Evolutionary conservation across 1,140 invertebrate genomes (phyloP), one percentile per base, ranked within the genome.

Genomic region (Drosophila ficusphila): DNA sequence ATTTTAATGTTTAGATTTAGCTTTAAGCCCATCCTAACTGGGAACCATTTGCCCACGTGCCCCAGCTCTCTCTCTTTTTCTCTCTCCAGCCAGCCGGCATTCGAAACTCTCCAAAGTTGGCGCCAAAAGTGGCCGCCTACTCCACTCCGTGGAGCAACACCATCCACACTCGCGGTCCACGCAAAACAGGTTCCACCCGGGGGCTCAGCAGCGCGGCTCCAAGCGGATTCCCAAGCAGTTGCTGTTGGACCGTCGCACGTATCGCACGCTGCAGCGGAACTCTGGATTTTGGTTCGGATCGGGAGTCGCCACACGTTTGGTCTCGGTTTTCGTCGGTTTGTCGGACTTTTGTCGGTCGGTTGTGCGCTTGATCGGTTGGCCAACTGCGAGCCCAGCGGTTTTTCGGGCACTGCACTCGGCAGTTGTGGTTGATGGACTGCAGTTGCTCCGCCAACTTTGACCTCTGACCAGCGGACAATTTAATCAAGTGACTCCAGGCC

Each of bases 221-320:
- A 77, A 44, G 51, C 42, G 33, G 36, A 36, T 31, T 34, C 39
- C 46, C 47, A 31, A 65, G 39, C 53, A 86, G 82, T 86, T 86
- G 81, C 81, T 86, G 77, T 73, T 88, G 56, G 34, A 77, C 39
- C 72, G 62, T 86, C 60, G 77, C 71, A 62, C 61, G 67, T 52
- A 60, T 65, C 76, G 54, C 67, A 85, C 76, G 82, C 36, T 65
- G 31, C 47, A 58, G 75, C 70, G 76, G 56, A 47, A 62, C 14
- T 25, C 39, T 58, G 29, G 47, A 41, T 23, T 31, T 9, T 23
- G 14, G 3, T 31, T 70, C 58, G 60, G 48, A 51, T 48, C 57
- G 29, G 31, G 19, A 44, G 33, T 71, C 67, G 39, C 42, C 36
- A 21, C 49, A 47, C 36, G 56, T 57, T 54, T 39, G 41, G 36